Percentiles rank a stretch among this genome's conserved stretches.
These are phyloP conservation scores for Sympetrum striolatum DNA, from an alignment of 2,888 invertebrate species.

Conservation along the genomic window DNA sequence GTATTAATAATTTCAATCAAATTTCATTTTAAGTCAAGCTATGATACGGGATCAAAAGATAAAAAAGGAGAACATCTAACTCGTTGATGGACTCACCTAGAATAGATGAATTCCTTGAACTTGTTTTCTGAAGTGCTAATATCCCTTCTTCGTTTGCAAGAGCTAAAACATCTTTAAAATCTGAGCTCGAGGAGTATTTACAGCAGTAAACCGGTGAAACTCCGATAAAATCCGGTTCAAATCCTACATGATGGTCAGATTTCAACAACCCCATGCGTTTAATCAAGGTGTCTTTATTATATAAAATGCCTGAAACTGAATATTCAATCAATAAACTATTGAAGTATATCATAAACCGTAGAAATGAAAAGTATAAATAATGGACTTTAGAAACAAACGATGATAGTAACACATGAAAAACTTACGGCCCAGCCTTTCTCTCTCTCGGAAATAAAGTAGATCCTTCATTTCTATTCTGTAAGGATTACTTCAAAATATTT, in stretches of 20 bases:
- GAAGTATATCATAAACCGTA: not conserved
- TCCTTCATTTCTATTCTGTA: not conserved
- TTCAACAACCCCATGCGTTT: conserved; percentile 24
- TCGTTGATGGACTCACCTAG: not conserved
- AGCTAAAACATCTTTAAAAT: conserved; percentile 75
- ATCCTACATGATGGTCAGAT: not conserved
- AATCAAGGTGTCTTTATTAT: not conserved
- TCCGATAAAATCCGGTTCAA: conserved; percentile 64
- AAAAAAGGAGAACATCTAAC: not conserved
- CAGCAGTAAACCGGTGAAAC: conserved; percentile 82
- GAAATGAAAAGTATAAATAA: not conserved
- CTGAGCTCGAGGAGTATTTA: conserved; percentile 73
- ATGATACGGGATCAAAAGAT: not conserved
- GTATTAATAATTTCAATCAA: no score
- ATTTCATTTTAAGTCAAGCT: not conserved
- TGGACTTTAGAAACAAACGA: not conserved
- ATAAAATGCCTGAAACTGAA: not conserved
- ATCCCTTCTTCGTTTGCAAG: conserved; percentile 87
- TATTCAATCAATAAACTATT: no score
- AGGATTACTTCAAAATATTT: not conserved
- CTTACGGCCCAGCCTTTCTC: not conserved
- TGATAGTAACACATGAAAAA: not conserved
- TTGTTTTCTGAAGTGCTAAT: conserved; percentile 64
- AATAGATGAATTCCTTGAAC: conserved; percentile 44
- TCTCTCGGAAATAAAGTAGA: not conserved